Evolutionary conservation across 2,888 invertebrate genomes (phyloP).

Genomic region (Gisinianus flammeolus): DNA sequence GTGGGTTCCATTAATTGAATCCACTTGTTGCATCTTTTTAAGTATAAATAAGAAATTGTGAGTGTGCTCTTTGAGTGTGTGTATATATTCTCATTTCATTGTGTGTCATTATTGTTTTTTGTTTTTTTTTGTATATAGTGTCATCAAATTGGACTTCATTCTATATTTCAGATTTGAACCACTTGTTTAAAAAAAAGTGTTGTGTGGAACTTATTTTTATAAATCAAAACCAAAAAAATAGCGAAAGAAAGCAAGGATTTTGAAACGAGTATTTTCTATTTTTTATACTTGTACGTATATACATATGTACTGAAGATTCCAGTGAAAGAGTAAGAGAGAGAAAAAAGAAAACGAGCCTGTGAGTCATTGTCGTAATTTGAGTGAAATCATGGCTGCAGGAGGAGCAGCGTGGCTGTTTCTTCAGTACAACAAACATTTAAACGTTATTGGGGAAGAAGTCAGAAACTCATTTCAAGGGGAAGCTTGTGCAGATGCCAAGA

Average conservation of each 20-base stretch:
- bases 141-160: neutral
- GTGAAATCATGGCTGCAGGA: conserved; percentile 46
- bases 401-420: conserved; percentile 58
- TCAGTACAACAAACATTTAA: conserved; percentile 58
- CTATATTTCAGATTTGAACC: conserved; percentile 1
- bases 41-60: neutral
- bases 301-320: neutral
- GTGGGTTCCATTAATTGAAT: neutral
- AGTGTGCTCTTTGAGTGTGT: neutral
- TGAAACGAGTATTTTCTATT: neutral
- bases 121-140: neutral
- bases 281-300: neutral
- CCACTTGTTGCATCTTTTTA: conserved; percentile 29
- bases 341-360: conserved; percentile 23
- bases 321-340: conserved; percentile 22
- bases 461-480: conserved; percentile 56
- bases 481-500: conserved; percentile 55
- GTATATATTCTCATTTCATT: neutral
- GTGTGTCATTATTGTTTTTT: conserved; percentile 1
- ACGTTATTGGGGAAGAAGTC: conserved; percentile 58
- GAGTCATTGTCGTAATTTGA: conserved; percentile 18
- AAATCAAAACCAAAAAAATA: neutral
- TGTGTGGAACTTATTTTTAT: neutral
- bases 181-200: neutral
- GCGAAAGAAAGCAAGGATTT: too few relatives aligned